Base-by-base conservation (phyloP, 2,113 vertebrate species). In the Tragelaphus buxtoni region DNA sequence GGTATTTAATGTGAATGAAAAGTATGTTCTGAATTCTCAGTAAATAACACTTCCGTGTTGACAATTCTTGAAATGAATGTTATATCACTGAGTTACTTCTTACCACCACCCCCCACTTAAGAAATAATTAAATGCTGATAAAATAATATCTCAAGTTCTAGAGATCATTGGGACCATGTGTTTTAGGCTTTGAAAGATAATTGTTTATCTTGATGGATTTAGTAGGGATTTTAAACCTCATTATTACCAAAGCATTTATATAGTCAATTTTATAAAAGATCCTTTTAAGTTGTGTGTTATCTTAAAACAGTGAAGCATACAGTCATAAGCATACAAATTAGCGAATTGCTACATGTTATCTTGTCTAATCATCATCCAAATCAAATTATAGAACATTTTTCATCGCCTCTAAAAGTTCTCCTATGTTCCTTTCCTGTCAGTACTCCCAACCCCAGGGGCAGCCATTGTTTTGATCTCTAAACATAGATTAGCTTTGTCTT, bases 171-270 rank as follows among this genome's bases (percentile, higher is more conserved):
- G 80, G 35, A 79, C 51, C 88, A 24, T 91, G 16, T 85, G 45
- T 93, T 96, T 94, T 45, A 87, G 47, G 17, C 28, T 82, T 58
- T 92, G 76, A 84, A 63, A 94, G 82, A 77, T 76, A 93, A 55
- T 88, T 45, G 5, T 81, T 84, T 96, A 42, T 92, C 63, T 91
- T 79, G 91, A 82, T 63, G 60, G 42, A 49, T 97, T 39, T 96
- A 76, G 9, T 96, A 83, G 30, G 35, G 20, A 63, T 88, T 96
- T 97, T 72, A 94, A 96, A 79, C 30, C 88, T 89, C 7, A 81
- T 91, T 93, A 61, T 92, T 94, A 63, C 4, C 74, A 91, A 95
- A 96, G 53, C 53, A 92, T 80, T 96, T 16, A 30, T 88, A 12
- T n/a, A 13, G 9, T 96, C 28, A 77, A 22, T 24, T 55, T 94